Evolutionary conservation across 2,888 invertebrate genomes (phyloP).

Genomic region (Colletes collaris): DNA sequence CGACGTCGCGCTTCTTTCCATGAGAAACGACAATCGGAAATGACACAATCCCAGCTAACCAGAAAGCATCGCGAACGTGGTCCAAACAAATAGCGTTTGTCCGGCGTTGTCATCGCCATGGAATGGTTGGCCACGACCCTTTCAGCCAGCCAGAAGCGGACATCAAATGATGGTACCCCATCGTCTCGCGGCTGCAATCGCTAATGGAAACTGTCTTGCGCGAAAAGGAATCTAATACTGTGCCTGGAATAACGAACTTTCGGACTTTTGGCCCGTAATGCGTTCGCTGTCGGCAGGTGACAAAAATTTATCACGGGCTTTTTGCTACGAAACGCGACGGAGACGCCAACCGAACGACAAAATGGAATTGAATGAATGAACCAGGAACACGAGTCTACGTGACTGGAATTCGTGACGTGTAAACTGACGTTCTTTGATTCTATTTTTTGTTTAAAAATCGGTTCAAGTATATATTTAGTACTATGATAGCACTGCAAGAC

Average conservation of each 20-base stretch:
- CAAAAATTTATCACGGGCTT: constrained; percentile 22
- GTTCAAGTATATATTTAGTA: too few relatives aligned
- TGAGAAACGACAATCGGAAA: constrained; percentile 79
- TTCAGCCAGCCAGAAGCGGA: constrained; percentile 20
- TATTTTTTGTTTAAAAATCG: background rate
- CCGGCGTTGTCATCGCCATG: constrained; percentile 20
- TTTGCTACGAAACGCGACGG: background rate
- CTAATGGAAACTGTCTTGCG: constrained; percentile 42
- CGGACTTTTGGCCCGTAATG: background rate
- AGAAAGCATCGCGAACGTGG: constrained; percentile 21
- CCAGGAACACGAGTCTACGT: constrained; percentile 17
- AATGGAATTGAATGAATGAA: constrained; percentile 2
- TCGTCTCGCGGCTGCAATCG: background rate
- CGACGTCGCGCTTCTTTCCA: constrained; percentile 35
- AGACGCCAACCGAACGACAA: background rate
- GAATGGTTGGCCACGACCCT: background rate
- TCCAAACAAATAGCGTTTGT: constrained; percentile 58
- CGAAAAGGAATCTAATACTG: constrained; percentile 35
- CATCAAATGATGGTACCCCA: constrained; percentile 33
- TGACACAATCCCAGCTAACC: constrained; percentile 68
- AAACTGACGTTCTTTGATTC: constrained; percentile 1
- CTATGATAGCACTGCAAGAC: too few relatives aligned
- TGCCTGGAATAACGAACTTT: constrained; percentile 29
- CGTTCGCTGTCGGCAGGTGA: constrained; percentile 17
- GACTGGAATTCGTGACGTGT: constrained; percentile 3